Conservation (phyloP, 2,888 invertebrate genomes). For the Physocephala rufipes region DNA sequence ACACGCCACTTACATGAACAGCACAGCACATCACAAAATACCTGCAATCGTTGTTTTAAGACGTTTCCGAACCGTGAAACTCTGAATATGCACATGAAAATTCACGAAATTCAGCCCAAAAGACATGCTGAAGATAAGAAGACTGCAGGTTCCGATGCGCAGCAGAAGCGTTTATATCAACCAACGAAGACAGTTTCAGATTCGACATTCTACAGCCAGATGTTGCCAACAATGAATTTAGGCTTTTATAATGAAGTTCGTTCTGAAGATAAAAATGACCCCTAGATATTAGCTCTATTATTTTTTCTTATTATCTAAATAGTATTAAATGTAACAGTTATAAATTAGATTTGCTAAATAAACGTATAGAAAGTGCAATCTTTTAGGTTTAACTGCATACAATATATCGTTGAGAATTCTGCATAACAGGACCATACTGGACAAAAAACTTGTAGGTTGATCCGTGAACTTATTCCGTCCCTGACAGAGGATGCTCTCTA, state of each 20-base stretch:
- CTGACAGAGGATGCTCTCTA: too few relatives aligned
- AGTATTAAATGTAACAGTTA: too few relatives aligned
- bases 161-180: constrained; percentile 18
- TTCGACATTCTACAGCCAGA: constrained; percentile 57
- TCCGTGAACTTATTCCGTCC: too few relatives aligned
- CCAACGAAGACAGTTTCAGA: constrained; percentile 47
- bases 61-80: constrained; percentile 58
- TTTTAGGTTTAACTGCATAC: too few relatives aligned
- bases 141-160: background rate
- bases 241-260: constrained; percentile 64
- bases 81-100: constrained; percentile 60
- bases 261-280: constrained; percentile 57
- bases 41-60: constrained; percentile 71
- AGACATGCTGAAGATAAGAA: constrained; percentile 39
- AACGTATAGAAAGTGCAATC: too few relatives aligned
- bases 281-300: constrained; percentile 30
- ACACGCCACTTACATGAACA: constrained; percentile 73
- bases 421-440: too few relatives aligned
- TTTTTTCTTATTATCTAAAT: too few relatives aligned
- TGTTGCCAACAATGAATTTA: constrained; percentile 62
- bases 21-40: constrained; percentile 70
- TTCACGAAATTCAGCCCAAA: constrained; percentile 61
- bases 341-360: too few relatives aligned
- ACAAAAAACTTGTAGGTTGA: too few relatives aligned
- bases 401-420: too few relatives aligned